phyloP scores from a whole-genome alignment of 37 sponge, comb jelly and placozoan species.

The Aplysina aerophoba region DNA sequence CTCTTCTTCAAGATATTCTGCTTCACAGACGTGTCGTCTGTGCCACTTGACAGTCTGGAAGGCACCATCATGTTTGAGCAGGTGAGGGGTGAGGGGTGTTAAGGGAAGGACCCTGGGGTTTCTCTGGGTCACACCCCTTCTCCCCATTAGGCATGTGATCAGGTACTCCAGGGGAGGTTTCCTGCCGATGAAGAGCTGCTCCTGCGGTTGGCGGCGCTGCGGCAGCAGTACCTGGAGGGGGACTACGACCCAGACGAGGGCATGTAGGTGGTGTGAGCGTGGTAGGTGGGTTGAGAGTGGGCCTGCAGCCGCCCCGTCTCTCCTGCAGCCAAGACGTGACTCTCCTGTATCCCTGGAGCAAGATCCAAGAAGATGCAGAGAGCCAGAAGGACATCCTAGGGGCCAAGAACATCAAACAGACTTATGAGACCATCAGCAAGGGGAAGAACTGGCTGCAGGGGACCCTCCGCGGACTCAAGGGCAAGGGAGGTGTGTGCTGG shows the following conservation, averaged over 20 bases:
- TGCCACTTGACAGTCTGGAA: constrained; percentile 79
- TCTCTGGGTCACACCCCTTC: background rate
- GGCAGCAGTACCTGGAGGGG: constrained; percentile 81
- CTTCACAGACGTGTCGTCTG: constrained; percentile 62
- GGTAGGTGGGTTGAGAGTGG: background rate
- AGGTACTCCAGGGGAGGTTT: constrained; percentile 70
- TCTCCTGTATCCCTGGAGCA: constrained; percentile 62
- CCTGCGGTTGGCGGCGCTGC: constrained; percentile 80
- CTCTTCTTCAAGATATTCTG: constrained; percentile 93
- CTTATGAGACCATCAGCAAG: constrained; percentile 44
- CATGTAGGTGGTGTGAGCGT: constrained; percentile 44
- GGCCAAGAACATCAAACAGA: constrained; percentile 41
- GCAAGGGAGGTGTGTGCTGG: constrained; percentile 23
- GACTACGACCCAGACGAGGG: constrained; percentile 65
- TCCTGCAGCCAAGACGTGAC: constrained; percentile 61
- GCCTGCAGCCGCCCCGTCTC: too few species aligned
- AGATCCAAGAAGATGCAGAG: constrained; percentile 56
- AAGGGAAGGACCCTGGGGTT: background rate
- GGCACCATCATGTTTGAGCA: constrained; percentile 87
- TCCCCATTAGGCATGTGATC: constrained; percentile 69
- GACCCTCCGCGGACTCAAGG: constrained; percentile 5
- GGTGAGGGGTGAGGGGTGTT: constrained; percentile 39
- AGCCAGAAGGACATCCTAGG: constrained; percentile 63
- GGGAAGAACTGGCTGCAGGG: constrained; percentile 38
- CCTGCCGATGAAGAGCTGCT: constrained; percentile 63